A percentile compares a stretch with the other conserved stretches of the same genome.
These are phyloP conservation scores for Dryoscopus gambensis DNA, from an alignment of 2,113 vertebrate species.

Conservation along the genomic window DNA sequence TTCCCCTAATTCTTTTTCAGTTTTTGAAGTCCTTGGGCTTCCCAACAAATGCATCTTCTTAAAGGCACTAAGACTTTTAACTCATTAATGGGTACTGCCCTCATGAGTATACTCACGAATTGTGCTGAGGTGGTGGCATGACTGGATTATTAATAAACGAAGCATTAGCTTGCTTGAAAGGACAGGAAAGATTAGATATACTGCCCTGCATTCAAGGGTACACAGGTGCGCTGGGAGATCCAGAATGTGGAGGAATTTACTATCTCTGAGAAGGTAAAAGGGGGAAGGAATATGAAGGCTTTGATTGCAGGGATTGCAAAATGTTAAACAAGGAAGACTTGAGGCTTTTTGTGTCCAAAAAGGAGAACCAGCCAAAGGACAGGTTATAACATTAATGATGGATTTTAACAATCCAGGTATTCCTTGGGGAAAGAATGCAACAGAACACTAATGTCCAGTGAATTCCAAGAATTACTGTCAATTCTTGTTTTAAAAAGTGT, in stretches of 20 bases:
- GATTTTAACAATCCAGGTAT: not conserved
- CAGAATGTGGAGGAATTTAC: not conserved
- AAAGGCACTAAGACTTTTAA: not conserved
- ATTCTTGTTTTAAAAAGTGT: not conserved
- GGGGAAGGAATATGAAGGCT: not conserved
- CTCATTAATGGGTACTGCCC: not conserved
- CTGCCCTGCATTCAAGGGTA: not conserved
- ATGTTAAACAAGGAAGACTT: not conserved
- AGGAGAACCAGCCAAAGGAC: not conserved
- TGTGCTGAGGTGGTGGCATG: not conserved
- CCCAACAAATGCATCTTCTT: not conserved
- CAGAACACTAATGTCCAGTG: accelerated
- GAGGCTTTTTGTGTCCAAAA: not conserved
- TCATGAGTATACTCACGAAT: not conserved
- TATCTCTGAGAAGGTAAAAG: not conserved
- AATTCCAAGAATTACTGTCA: not conserved
- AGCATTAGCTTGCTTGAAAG: not conserved
- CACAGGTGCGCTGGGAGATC: not conserved
- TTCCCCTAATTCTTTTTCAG: not conserved
- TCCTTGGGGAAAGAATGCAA: not conserved
- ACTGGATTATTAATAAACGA: not conserved
- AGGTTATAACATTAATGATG: not conserved
- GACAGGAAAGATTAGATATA: not conserved
- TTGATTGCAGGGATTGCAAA: not conserved
- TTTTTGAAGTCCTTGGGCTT: not conserved